Conservation (phyloP, 2,113 vertebrate species). For the Athene noctua region DNA sequence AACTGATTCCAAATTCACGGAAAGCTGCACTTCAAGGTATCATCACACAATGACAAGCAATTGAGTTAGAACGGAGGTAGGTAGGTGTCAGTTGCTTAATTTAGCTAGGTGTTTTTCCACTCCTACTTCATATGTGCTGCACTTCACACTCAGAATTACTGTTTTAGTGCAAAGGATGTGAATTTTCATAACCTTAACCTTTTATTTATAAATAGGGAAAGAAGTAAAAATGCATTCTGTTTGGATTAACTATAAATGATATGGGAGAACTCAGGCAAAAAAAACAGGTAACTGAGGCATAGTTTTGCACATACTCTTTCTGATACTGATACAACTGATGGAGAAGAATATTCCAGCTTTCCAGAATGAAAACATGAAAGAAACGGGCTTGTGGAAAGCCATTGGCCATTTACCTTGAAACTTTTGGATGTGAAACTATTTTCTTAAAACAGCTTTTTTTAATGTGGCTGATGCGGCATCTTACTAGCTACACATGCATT, state of each 20-base stretch:
- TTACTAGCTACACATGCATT: neutral
- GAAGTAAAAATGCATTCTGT: neutral
- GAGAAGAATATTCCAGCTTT: neutral
- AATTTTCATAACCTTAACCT: neutral
- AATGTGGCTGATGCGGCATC: fast-evolving
- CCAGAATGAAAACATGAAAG: neutral
- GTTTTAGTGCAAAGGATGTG: neutral
- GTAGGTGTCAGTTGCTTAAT: neutral
- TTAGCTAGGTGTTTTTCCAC: neutral
- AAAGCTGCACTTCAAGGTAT: neutral
- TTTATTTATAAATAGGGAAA: neutral
- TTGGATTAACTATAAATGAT: neutral
- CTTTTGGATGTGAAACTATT: neutral
- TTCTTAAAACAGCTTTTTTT: neutral
- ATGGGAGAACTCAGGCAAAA: neutral
- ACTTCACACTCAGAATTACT: neutral
- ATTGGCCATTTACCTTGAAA: neutral
- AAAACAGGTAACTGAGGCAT: neutral
- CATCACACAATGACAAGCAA: neutral
- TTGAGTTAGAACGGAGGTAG: neutral
- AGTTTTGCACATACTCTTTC: neutral
- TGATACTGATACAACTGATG: neutral
- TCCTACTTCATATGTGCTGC: fast-evolving
- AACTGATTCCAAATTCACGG: neutral
- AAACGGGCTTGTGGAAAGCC: neutral